Base-by-base conservation (phyloP, 2,113 vertebrate species). In the Excalfactoria chinensis region DNA sequence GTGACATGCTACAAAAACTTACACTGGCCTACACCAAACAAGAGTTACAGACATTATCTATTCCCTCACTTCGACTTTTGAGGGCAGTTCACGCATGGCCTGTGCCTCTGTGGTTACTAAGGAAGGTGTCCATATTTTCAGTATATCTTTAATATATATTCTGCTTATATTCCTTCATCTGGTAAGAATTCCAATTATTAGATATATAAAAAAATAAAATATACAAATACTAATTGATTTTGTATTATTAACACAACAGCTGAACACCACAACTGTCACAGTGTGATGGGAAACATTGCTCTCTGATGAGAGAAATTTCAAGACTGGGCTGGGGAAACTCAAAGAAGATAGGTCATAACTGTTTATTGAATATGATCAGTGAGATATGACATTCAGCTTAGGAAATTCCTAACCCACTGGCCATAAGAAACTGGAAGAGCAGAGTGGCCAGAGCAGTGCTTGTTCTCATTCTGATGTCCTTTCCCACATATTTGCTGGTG, bases 381-480 rank as follows among this genome's bases (percentile, higher is more conserved):
- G 59, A 83, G 34, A 23, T 32, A 3, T 37, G 40, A 13, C 2
- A 1, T 59, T 46, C 44, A 48, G 0, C 0, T 48, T 56, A 9
- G 40, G 53, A 76, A 82, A 4, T 10, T 64, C 30, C n/a, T 75
- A 46, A 43, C 51, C 12, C 19, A 9, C 34, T 48, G 64, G 44
- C 34, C 2, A 7, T 15, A 20, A 37, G 5, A 25, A 58, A 51
- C 11, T 26, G 15, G 7, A 58, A 48, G 13, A 62, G 6, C 25
- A 72, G 43, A 60, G 20, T 55, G 12, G 5, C 13, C 53, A 7
- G 1, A 51, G 16, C 34, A 64, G 40, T 34, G 17, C 20, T 68
- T 68, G 5, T 79, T 48, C 26, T 72, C 6, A 6, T 16, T 78
- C 40, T 68, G 35, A 56, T 23, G 32, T 4, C 18, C 40, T 75